phyloP scores from a whole-genome alignment of 2,113 vertebrate genomes.

The Cathartes aura region DNA sequence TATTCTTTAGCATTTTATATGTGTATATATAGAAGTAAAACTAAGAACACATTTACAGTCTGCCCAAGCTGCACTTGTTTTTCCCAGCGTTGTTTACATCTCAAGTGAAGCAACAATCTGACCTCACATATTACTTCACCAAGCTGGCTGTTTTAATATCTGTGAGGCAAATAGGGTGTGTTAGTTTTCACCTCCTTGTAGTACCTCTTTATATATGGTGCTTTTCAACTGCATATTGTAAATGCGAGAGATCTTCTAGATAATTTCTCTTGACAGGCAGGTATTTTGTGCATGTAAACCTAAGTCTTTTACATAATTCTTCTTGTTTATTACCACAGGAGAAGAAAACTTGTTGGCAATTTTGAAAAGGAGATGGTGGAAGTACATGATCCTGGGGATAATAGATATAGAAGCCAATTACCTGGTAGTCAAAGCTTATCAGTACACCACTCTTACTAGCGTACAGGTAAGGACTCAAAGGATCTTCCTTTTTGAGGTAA shows the following conservation, averaged over 20 bases:
- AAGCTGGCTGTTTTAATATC: neutral
- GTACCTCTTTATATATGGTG: neutral
- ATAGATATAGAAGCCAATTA: conserved; percentile 97
- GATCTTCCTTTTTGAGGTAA: neutral
- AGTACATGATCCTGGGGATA: conserved; percentile 95
- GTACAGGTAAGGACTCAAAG: conserved; percentile 84
- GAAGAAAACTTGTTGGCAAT: conserved; percentile 95
- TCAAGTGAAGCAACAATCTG: neutral
- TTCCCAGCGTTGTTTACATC: neutral
- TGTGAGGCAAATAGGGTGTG: neutral
- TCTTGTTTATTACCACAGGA: conserved; percentile 76
- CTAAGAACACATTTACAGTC: neutral
- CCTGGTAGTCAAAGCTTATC: conserved; percentile 94
- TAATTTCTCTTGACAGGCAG: neutral
- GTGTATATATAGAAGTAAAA: neutral
- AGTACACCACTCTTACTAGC: conserved; percentile 94
- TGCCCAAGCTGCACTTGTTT: neutral
- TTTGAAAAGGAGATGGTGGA: conserved; percentile 96
- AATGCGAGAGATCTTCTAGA: neutral
- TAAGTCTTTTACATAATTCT: conserved; percentile 17
- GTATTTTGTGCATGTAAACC: neutral
- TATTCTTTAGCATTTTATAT: neutral
- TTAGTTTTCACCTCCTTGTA: neutral
- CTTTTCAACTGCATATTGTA: neutral
- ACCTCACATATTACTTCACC: neutral